Conservation (phyloP, 2,888 invertebrate species). For the Muschampia plurimacula region DNA sequence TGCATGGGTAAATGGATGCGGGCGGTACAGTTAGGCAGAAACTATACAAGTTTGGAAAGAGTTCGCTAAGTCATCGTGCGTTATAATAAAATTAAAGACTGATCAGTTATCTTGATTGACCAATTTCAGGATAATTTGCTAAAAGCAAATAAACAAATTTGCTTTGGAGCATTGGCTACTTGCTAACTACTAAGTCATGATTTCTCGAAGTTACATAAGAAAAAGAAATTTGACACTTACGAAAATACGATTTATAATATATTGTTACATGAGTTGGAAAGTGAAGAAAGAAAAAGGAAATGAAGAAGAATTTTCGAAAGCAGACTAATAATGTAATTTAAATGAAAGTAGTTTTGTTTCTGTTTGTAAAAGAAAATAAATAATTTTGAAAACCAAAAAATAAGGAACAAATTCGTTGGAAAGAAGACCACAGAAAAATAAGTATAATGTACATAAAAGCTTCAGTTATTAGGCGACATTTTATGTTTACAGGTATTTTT, state of each 20-base stretch:
- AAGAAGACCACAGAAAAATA: conserved; percentile 27
- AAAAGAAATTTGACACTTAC: conserved; percentile 17
- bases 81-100: conserved; percentile 76
- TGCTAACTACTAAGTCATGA: conserved; percentile 24
- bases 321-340: background rate
- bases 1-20: no score
- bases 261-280: conserved; percentile 7
- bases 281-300: conserved; percentile 12
- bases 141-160: conserved; percentile 54
- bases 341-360: background rate
- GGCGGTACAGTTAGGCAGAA: no score
- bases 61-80: conserved; percentile 74
- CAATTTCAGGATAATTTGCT: conserved; percentile 71
- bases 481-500: conserved; percentile 36
- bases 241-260: background rate
- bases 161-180: conserved; percentile 15
- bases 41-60: no score
- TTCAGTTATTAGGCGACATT: conserved; percentile 17
- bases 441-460: conserved; percentile 47
- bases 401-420: conserved; percentile 6
- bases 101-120: conserved; percentile 57
- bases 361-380: conserved; percentile 10
- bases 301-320: conserved; percentile 7
- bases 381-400: conserved; percentile 21
- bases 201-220: conserved; percentile 17